These are phyloP conservation scores for Drosophila bifasciata DNA, from an alignment of 1,140 invertebrate species.

Conservation along the genomic window DNA sequence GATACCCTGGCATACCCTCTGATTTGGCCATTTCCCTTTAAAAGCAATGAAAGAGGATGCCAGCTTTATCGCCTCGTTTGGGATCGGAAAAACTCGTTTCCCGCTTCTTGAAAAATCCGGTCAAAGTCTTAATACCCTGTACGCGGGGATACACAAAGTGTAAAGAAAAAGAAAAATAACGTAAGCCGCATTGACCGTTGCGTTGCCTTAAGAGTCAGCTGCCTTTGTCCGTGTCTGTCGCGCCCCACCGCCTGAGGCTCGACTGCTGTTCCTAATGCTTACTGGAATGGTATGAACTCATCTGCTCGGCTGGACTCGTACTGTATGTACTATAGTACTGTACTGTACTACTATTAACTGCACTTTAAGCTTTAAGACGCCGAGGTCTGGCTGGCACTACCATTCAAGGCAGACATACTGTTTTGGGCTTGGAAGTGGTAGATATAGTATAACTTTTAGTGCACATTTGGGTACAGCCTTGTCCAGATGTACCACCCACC, in stretches of 20 bases:
- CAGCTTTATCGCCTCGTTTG: too few relatives aligned
- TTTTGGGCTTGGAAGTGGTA: conserved; percentile 43
- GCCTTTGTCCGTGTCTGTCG: conserved; percentile 37
- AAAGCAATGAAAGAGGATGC: too few relatives aligned
- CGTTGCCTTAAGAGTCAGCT: conserved; percentile 34
- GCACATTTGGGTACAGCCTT: conserved; percentile 54
- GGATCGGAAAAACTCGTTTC: too few relatives aligned
- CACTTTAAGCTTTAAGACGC: conserved; percentile 37
- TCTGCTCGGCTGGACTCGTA: too few relatives aligned
- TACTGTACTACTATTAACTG: conserved; percentile 23
- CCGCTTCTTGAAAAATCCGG: neutral
- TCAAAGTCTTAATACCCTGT: too few relatives aligned
- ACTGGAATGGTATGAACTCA: conserved; percentile 18
- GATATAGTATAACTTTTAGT: conserved; percentile 29
- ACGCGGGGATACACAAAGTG: fast-evolving
- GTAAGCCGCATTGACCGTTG: conserved; percentile 17
- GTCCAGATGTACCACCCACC: conserved; percentile 4
- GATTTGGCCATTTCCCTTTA: too few relatives aligned
- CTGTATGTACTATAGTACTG: too few relatives aligned
- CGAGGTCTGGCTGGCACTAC: neutral
- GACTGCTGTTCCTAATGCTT: conserved; percentile 1
- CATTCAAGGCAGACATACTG: conserved; percentile 17
- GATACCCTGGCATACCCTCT: too few relatives aligned
- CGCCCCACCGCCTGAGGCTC: conserved; percentile 22
- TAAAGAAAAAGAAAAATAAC: conserved; percentile 29